Percentiles rank a stretch among this genome's conserved stretches.
phyloP scores from a whole-genome alignment of 92 coral and sea anemone genomes.

The Chrysogorgia sp. region DNA sequence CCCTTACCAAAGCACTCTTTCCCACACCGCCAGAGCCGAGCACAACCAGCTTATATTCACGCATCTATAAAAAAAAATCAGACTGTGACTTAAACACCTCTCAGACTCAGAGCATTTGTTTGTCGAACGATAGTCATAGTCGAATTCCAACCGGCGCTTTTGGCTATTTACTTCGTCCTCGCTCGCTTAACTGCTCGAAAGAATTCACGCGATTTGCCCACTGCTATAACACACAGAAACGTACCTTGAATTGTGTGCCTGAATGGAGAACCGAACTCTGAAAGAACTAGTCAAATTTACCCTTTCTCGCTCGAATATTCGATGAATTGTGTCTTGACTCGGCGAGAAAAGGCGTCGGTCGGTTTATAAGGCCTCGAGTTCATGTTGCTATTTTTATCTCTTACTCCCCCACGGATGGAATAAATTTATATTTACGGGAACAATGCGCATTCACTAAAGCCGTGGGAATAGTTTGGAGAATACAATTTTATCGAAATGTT shows the following conservation, averaged over 20 bases:
- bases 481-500: too few species aligned
- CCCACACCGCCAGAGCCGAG: conserved; percentile 99
- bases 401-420: too few species aligned
- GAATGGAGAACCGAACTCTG: neutral
- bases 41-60: conserved; percentile 97
- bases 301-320: conserved; percentile 17
- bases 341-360: conserved; percentile 64
- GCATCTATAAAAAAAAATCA: conserved; percentile 63
- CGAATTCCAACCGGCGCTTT: neutral
- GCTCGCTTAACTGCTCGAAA: neutral
- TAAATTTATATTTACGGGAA: neutral
- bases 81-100: neutral
- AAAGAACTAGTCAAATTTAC: neutral
- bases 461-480: too few species aligned
- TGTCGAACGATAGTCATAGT: neutral
- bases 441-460: too few species aligned
- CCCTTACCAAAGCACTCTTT: conserved; percentile 94
- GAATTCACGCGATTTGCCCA: neutral
- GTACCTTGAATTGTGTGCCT: conserved; percentile 1
- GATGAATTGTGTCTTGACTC: conserved; percentile 1
- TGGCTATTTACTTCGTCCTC: neutral
- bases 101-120: neutral
- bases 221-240: neutral
- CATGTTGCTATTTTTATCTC: conserved; percentile 74
- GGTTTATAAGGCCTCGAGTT: conserved; percentile 79